phyloP scores from a whole-genome alignment of 1,140 invertebrate species.

The Drosophila triauraria region DNA sequence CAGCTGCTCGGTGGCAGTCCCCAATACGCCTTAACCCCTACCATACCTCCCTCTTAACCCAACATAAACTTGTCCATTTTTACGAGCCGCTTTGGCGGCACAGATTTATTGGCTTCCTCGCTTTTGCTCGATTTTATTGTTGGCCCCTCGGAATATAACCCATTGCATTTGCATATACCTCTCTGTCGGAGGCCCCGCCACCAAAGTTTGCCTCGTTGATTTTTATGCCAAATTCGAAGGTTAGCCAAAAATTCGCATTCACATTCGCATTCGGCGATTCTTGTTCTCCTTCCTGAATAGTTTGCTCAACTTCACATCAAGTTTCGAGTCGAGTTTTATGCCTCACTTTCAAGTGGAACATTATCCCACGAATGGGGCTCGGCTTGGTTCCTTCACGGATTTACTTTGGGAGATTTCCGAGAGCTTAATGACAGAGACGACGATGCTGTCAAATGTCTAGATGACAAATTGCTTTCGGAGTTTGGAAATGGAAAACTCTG shows the following conservation, averaged over 20 bases:
- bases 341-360: conserved; percentile 50
- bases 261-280: conserved; percentile 7
- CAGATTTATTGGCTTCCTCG: conserved; percentile 66
- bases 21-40: neutral
- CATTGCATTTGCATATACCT: conserved; percentile 48
- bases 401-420: conserved; percentile 10
- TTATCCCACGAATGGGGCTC: conserved; percentile 29
- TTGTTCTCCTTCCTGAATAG: conserved; percentile 23
- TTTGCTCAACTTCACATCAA: conserved; percentile 38
- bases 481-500: neutral
- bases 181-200: neutral
- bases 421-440: conserved; percentile 53
- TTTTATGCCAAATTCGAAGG: conserved; percentile 54
- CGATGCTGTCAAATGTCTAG: conserved; percentile 49
- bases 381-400: neutral
- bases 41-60: neutral
- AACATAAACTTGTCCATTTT: conserved; percentile 60
- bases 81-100: conserved; percentile 62
- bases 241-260: conserved; percentile 42
- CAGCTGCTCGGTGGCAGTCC: conserved; percentile 33
- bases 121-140: conserved; percentile 62
- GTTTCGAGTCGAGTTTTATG: conserved; percentile 39
- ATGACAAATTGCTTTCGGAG: conserved; percentile 59
- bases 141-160: conserved; percentile 32
- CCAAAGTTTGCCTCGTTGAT: conserved; percentile 15